These are phyloP conservation scores for Patella pellucida DNA, from an alignment of 2,888 invertebrate genomes.

Conservation along the genomic window DNA sequence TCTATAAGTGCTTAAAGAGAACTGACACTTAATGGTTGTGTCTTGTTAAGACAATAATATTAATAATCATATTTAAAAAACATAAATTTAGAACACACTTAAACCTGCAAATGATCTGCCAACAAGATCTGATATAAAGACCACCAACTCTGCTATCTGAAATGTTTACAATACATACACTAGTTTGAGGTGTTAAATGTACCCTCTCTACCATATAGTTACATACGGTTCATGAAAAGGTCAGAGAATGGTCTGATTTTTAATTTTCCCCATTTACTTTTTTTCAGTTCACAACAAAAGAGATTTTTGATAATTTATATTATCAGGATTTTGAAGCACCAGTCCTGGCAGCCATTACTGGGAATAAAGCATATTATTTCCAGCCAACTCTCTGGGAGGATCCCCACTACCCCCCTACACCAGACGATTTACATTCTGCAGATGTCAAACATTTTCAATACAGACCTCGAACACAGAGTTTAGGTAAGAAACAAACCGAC, in stretches of 20 bases:
- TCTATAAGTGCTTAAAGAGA: too few relatives aligned
- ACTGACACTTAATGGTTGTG: too few relatives aligned
- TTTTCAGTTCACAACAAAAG: conserved; percentile 31
- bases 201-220: background rate
- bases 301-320: conserved; percentile 38
- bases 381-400: conserved; percentile 51
- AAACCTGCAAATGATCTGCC: too few relatives aligned
- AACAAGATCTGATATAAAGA: too few relatives aligned
- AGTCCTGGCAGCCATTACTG: conserved; percentile 59
- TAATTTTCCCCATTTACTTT: background rate
- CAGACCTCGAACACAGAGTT: background rate
- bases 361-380: conserved; percentile 58
- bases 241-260: background rate
- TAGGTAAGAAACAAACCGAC: background rate
- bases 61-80: too few relatives aligned
- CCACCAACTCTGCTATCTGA: too few relatives aligned
- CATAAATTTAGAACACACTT: too few relatives aligned
- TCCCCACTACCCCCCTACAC: conserved; percentile 53
- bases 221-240: background rate
- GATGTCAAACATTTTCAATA: background rate
- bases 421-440: background rate
- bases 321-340: conserved; percentile 51
- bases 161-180: background rate
- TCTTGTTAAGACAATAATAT: too few relatives aligned
- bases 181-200: background rate